Evolutionary conservation across 2,888 invertebrate genomes (phyloP), one percentile per base, ranked within the genome.

Genomic region (Sycophila texana): DNA sequence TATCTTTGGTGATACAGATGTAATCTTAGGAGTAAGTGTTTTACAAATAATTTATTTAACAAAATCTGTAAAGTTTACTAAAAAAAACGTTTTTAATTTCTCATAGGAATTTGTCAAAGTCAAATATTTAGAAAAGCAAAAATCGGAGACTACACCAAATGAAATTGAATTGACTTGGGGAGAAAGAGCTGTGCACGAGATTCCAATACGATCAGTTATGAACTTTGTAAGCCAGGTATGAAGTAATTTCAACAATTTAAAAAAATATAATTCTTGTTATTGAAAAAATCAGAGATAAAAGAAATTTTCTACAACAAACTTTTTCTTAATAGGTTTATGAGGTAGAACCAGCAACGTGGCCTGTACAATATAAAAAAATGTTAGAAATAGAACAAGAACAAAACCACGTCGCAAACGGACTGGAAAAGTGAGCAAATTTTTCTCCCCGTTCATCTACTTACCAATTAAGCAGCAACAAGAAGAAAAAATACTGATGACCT

Each of bases 151-250:
- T 14, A 84, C 90, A 14, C 87, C 90, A 3, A 88, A 87, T 76
- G 89, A 88, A 77, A 82, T 87, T 58, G 89, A 91, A 0, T 93
- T 92, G 81, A 88, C 89, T 72, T 93, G 93, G 93, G 93, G 93
- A 16, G 88, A 89, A 53, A 87, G 93, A 58, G 92, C 93, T 0
- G 84, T 86, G 0, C 87, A 91, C 58, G 93, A 93, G 83, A 83
- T 93, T 14, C 90, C 92, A 0, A 91, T 91, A 82, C 86, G 91
- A 55, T 88, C 90, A 22, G 83, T 92, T 2, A 87, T 93, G 14
- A 89, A 92, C 30, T 93, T 93, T 86, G 90, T 93, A 84, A 92
- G 92, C 0, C 86, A 91, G 89, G 93, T 93, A 88, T 58, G 16
- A 77, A 82, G 49, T 71, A 77, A 53, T 61, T 77, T 61, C 51